Evolutionary conservation across 2,888 invertebrate genomes (phyloP).

Genomic region (Andricus curvator): DNA sequence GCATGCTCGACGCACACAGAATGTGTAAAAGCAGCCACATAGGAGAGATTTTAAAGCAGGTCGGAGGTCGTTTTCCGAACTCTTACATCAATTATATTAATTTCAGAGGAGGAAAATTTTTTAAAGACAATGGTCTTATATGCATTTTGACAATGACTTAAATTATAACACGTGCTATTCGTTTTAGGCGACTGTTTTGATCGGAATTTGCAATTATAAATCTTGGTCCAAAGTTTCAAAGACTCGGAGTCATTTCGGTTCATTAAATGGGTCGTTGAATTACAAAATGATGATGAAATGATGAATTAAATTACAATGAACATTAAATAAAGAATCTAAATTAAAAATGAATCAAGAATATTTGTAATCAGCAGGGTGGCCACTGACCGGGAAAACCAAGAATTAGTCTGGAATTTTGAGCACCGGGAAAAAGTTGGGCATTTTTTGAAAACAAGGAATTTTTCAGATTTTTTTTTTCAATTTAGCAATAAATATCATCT

Average conservation of each 20-base stretch:
- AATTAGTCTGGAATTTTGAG: too few species aligned
- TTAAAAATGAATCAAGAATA: neutral
- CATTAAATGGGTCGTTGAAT: conserved; percentile 27
- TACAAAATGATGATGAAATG: neutral
- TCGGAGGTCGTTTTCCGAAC: conserved; percentile 12
- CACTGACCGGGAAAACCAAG: too few species aligned
- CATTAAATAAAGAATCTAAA: neutral
- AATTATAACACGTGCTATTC: conserved; percentile 10
- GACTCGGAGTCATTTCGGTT: conserved; percentile 10
- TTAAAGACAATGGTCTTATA: conserved; percentile 2
- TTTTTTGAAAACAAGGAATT: too few species aligned
- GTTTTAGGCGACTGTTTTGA: conserved; percentile 19
- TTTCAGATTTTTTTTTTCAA: too few species aligned
- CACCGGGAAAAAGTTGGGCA: too few species aligned
- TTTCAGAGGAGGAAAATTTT: neutral
- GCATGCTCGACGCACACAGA: conserved; percentile 52
- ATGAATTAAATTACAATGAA: neutral
- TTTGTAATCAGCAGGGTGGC: too few species aligned
- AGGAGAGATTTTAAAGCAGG: conserved; percentile 40
- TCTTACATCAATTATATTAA: conserved; percentile 14
- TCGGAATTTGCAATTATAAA: conserved; percentile 29
- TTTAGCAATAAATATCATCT: too few species aligned
- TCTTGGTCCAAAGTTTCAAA: conserved; percentile 20
- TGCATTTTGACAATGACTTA: conserved; percentile 7
- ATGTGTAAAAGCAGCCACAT: conserved; percentile 1